Conservation (phyloP, 2,888 invertebrate species). For the Exocentrus adspersus region DNA sequence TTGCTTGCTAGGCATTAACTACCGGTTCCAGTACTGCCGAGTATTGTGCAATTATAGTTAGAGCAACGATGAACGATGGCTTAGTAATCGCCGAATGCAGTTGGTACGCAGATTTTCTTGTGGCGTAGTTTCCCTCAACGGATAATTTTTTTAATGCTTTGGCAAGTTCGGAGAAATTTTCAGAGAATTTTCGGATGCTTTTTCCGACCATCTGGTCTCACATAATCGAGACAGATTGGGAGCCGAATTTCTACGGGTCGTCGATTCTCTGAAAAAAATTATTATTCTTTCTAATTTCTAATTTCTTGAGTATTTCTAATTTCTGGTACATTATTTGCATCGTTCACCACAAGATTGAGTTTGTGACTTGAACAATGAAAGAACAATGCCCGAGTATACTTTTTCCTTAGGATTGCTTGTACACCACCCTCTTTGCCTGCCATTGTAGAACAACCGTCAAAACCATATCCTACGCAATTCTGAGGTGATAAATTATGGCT, state of each 20-base stretch:
- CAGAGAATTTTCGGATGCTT: conserved; percentile 2
- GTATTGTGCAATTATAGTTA: conserved; percentile 21
- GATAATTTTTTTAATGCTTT: conserved; percentile 8
- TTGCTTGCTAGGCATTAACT: conserved; percentile 39
- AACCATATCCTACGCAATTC: conserved; percentile 23
- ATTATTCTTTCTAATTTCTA: conserved; percentile 28
- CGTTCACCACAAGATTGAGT: conserved; percentile 35
- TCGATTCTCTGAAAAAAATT: conserved; percentile 32
- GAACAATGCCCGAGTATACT: conserved; percentile 27
- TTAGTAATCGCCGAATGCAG: conserved; percentile 23
- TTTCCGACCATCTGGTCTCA: conserved; percentile 19
- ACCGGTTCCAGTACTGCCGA: conserved; percentile 30
- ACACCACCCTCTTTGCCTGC: conserved; percentile 31
- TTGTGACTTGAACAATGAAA: conserved; percentile 34
- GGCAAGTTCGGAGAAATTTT: conserved; percentile 1
- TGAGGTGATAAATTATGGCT: neutral
- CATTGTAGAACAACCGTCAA: conserved; percentile 33
- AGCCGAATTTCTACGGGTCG: conserved; percentile 29
- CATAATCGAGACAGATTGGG: conserved; percentile 19
- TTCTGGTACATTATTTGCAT: conserved; percentile 27
- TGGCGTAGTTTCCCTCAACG: conserved; percentile 22
- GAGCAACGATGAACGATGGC: conserved; percentile 12
- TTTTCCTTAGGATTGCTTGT: conserved; percentile 31
- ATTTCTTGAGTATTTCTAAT: conserved; percentile 33
- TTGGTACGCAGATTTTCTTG: conserved; percentile 25